phyloP scores from a whole-genome alignment of 2,797 vertebrate genomes.

The Gallirallus australis region DNA sequence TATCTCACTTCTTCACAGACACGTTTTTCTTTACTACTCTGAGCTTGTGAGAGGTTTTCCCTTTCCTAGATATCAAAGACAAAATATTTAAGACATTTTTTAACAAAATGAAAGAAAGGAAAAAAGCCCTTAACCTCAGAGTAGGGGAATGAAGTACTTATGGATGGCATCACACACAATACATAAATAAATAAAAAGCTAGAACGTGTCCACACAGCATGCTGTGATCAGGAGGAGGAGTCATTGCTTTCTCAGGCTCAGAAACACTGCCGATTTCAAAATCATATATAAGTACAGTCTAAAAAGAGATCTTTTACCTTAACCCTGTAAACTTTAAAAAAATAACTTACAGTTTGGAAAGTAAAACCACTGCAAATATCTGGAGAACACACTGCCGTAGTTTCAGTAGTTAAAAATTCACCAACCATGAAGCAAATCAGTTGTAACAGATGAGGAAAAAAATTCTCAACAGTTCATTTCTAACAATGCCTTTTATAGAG shows the following conservation, averaged over 20 bases:
- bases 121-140: background rate
- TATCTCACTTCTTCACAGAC: background rate
- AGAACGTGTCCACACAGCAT: background rate
- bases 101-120: background rate
- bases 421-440: background rate
- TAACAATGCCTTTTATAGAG: background rate
- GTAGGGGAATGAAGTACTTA: background rate
- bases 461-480: accelerated
- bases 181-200: background rate
- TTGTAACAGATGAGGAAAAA: background rate
- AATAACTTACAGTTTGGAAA: background rate
- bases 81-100: background rate
- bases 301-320: background rate
- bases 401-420: background rate
- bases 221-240: background rate
- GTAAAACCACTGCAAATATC: background rate
- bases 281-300: background rate
- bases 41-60: background rate
- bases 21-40: background rate
- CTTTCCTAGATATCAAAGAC: background rate
- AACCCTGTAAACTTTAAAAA: background rate
- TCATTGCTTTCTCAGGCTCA: background rate
- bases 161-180: background rate
- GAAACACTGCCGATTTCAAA: background rate
- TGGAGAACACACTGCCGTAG: background rate